A percentile compares a stretch with the other conserved stretches of the same genome.
These are phyloP conservation scores for Gortyna flavago DNA, from an alignment of 2,888 invertebrate species.

Conservation along the genomic window DNA sequence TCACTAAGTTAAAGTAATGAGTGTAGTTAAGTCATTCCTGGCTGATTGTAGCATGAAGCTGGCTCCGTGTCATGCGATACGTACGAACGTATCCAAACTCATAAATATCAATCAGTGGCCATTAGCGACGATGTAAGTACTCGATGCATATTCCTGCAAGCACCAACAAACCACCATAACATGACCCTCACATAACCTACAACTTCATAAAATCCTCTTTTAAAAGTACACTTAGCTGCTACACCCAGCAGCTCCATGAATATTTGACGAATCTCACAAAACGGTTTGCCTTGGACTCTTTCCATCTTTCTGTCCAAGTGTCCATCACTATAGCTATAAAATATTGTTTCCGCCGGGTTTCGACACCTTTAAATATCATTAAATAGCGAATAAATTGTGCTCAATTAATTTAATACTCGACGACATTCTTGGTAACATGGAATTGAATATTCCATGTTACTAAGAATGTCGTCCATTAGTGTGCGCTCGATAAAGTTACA, in stretches of 20 bases:
- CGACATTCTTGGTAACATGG: slow-evolving; percentile 31
- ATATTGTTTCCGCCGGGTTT: slow-evolving; percentile 59
- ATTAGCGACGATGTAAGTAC: slow-evolving; percentile 66
- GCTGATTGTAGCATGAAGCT: slow-evolving; percentile 75
- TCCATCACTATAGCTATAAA: slow-evolving; percentile 65
- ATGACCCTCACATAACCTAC: slow-evolving; percentile 55
- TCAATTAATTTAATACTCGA: slow-evolving; percentile 18
- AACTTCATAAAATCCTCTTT: slow-evolving; percentile 16
- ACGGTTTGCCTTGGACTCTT: slow-evolving; percentile 71
- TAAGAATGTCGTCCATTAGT: too few relatives aligned
- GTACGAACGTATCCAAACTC: slow-evolving; percentile 77
- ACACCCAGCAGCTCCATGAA: slow-evolving; percentile 59
- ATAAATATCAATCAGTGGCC: slow-evolving; percentile 83
- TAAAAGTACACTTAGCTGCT: not conserved
- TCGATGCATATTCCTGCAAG: slow-evolving; percentile 70
- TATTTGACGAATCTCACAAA: slow-evolving; percentile 61
- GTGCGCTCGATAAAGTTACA: slow-evolving; percentile 20
- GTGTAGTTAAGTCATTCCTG: slow-evolving; percentile 60
- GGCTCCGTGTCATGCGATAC: slow-evolving; percentile 76
- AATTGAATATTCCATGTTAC: too few relatives aligned
- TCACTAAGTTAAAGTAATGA: slow-evolving; percentile 48
- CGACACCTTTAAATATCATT: slow-evolving; percentile 49
- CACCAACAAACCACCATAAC: slow-evolving; percentile 64
- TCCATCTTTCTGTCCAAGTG: slow-evolving; percentile 67
- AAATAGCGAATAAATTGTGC: slow-evolving; percentile 38